These are phyloP conservation scores for Chrysodeixis includens DNA, from an alignment of 2,888 invertebrate genomes.

Conservation along the genomic window DNA sequence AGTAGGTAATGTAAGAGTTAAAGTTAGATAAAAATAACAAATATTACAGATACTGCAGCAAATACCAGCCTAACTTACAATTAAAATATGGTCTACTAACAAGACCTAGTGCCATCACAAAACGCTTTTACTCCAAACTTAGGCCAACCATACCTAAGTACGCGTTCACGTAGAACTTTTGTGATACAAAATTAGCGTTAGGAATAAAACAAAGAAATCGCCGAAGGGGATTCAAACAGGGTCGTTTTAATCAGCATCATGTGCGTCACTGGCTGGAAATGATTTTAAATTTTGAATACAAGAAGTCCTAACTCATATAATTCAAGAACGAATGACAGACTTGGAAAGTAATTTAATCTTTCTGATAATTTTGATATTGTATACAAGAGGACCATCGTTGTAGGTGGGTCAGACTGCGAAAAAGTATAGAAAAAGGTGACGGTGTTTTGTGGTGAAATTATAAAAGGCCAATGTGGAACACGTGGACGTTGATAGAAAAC, in stretches of 20 bases:
- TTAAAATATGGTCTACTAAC: neutral
- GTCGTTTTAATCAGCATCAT: conserved; percentile 60
- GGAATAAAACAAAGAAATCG: conserved; percentile 73
- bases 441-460: neutral
- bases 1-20: too few relatives aligned
- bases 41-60: too few relatives aligned
- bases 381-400: neutral
- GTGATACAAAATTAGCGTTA: conserved; percentile 77
- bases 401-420: neutral
- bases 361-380: conserved; percentile 2
- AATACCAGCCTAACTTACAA: neutral
- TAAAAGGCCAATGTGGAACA: too few relatives aligned
- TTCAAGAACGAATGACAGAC: conserved; percentile 31
- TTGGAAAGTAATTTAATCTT: conserved; percentile 20
- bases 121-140: conserved; percentile 21
- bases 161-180: conserved; percentile 72
- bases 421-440: neutral
- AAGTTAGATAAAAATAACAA: too few relatives aligned
- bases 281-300: conserved; percentile 42
- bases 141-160: conserved; percentile 50
- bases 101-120: neutral
- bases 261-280: conserved; percentile 52
- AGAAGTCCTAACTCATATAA: conserved; percentile 48
- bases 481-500: too few relatives aligned
- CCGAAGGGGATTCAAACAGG: conserved; percentile 59